These are phyloP conservation scores for Petrolisthes cinctipes DNA, from an alignment of 2,888 invertebrate genomes.

Conservation along the genomic window DNA sequence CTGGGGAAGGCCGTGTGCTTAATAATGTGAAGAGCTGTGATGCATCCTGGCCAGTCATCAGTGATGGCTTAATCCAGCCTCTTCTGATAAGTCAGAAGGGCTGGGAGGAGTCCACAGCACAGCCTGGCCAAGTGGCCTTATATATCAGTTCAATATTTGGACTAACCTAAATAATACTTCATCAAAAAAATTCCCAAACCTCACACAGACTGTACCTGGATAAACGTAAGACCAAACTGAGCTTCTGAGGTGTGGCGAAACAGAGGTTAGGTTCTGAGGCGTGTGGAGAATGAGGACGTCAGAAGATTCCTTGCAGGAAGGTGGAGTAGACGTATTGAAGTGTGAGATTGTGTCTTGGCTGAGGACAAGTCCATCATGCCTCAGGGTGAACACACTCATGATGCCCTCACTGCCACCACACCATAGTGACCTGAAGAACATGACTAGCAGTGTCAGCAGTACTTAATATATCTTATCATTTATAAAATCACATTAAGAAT, in stretches of 20 bases:
- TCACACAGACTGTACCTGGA: conserved; percentile 75
- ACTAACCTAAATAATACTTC: no score
- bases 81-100: no score
- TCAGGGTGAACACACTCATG: conserved; percentile 83
- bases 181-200: no score
- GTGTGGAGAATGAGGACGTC: conserved; percentile 60
- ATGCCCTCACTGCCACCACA: conserved; percentile 86
- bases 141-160: no score
- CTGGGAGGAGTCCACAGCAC: no score
- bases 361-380: conserved; percentile 79
- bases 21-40: no score
- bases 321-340: conserved; percentile 52
- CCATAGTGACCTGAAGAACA: conserved; percentile 77
- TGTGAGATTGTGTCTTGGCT: conserved; percentile 80
- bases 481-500: no score
- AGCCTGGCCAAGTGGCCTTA: no score
- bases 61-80: no score
- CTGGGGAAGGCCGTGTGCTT: no score
- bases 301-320: conserved; percentile 33
- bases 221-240: conserved; percentile 83
- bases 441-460: neutral
- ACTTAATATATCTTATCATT: neutral
- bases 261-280: conserved; percentile 48
- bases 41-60: no score
- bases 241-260: conserved; percentile 48